These are phyloP conservation scores for Pangasius mekongensis DNA, from an alignment of 2,797 vertebrate species.

Conservation along the genomic window DNA sequence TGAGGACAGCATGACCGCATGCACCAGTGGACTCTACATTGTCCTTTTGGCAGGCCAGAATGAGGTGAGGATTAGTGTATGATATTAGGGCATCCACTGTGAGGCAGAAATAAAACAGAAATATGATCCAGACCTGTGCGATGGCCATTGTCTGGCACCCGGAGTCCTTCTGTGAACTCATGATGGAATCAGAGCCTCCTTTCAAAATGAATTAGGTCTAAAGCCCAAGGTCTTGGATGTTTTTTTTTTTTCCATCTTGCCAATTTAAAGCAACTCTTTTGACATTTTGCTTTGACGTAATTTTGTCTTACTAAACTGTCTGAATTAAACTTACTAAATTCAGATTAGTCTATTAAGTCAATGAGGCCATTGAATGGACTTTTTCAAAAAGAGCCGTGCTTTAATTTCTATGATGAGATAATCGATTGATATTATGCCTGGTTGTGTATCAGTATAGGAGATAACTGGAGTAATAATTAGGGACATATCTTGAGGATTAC, in stretches of 20 bases:
- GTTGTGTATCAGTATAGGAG: not conserved
- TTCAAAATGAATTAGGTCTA: conserved; percentile 20
- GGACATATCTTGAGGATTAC: not conserved
- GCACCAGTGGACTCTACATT: not conserved
- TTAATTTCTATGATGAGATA: not conserved
- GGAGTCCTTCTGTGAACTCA: conserved; percentile 8
- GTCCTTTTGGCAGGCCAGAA: conserved; percentile 7
- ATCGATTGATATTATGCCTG: not conserved
- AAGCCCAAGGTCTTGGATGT: conserved; percentile 39
- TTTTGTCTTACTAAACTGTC: not conserved
- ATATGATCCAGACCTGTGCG: conserved; percentile 18
- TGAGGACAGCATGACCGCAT: not conserved
- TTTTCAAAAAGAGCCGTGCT: not conserved
- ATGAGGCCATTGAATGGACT: not conserved
- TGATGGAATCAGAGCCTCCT: conserved; percentile 20
- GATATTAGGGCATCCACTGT: conserved; percentile 29
- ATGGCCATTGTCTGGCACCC: not conserved
- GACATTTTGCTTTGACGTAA: not conserved
- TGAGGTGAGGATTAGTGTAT: conserved; percentile 24
- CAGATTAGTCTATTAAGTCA: not conserved
- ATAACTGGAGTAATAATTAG: not conserved
- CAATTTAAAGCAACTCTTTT: conserved; percentile 11
- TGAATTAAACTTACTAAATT: not conserved
- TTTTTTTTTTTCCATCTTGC: not conserved
- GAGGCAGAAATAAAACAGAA: conserved; percentile 27